Percentiles rank a stretch among this genome's conserved stretches.
These are phyloP conservation scores for Epinotia brunnichana DNA, from an alignment of 2,888 invertebrate genomes.

Conservation along the genomic window DNA sequence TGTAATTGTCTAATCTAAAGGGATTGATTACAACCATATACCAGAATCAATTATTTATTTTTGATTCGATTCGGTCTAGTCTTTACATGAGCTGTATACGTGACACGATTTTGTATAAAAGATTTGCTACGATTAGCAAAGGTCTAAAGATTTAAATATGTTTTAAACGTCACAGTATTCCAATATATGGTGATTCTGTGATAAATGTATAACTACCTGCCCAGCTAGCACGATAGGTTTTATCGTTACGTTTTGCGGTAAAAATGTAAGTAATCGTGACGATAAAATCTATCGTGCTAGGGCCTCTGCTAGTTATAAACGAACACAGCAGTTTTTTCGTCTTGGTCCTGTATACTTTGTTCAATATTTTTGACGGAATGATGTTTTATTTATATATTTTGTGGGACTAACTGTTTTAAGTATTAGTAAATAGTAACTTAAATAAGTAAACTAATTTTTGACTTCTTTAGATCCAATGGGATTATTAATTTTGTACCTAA, in stretches of 20 bases:
- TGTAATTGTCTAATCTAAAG: background rate
- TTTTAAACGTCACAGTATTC: background rate
- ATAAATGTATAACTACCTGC: background rate
- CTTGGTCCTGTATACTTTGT: background rate
- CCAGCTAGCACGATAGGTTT: no score
- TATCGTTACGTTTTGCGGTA: no score
- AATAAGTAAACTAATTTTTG: slow-evolving; percentile 23
- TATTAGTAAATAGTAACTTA: slow-evolving; percentile 6
- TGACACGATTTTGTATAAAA: slow-evolving; percentile 7
- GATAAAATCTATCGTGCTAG: no score
- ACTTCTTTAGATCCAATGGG: slow-evolving; percentile 5
- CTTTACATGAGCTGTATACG: slow-evolving; percentile 26
- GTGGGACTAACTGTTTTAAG: slow-evolving; percentile 19
- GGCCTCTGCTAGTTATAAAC: background rate
- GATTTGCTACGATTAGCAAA: background rate
- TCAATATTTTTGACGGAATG: slow-evolving; percentile 17
- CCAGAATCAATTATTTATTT: slow-evolving; percentile 3
- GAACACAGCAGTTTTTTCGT: background rate
- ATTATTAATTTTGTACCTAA: background rate
- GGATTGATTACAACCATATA: slow-evolving; percentile 5
- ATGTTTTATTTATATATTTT: slow-evolving; percentile 19
- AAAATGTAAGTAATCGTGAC: no score
- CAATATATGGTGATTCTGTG: background rate
- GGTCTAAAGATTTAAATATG: background rate
- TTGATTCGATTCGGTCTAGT: slow-evolving; percentile 44